Conservation (phyloP, 92 coral and sea anemone genomes). For the Chrysogorgia sp. region DNA sequence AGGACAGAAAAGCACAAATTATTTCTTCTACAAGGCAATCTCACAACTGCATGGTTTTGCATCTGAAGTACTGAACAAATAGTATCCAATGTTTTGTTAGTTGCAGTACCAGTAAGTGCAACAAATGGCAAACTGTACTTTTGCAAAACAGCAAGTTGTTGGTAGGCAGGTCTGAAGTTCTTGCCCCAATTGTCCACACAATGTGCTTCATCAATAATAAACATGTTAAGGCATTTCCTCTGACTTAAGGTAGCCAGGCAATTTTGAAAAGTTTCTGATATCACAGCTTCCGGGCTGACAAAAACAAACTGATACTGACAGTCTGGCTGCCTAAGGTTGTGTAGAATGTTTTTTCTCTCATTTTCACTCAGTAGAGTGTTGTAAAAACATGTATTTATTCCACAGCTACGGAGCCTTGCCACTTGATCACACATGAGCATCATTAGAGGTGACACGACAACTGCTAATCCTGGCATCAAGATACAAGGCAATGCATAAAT, state of each 20-base stretch:
- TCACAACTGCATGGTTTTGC: slow-evolving; percentile 11
- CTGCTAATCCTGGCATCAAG: slow-evolving; percentile 25
- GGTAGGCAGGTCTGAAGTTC: slow-evolving; percentile 46
- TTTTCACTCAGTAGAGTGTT: slow-evolving; percentile 18
- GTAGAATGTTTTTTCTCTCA: slow-evolving; percentile 43
- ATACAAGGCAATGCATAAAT: slow-evolving; percentile 37
- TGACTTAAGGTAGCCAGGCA: slow-evolving; percentile 8
- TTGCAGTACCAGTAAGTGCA: slow-evolving; percentile 52
- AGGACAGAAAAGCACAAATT: slow-evolving; percentile 33
- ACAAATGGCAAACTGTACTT: slow-evolving; percentile 18
- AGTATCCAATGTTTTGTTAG: slow-evolving; percentile 25
- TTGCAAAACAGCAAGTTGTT: slow-evolving; percentile 29
- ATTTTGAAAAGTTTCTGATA: slow-evolving; percentile 36
- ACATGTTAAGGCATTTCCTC: neutral
- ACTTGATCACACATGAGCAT: slow-evolving; percentile 47
- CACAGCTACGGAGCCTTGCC: slow-evolving; percentile 22
- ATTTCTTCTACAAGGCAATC: slow-evolving; percentile 41
- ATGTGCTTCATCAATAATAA: slow-evolving; percentile 37
- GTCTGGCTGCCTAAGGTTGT: slow-evolving; percentile 24
- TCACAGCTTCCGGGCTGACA: slow-evolving; percentile 46
- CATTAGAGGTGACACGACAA: slow-evolving; percentile 41
- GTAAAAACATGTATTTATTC: slow-evolving; percentile 42
- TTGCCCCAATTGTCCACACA: slow-evolving; percentile 49
- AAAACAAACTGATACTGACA: slow-evolving; percentile 48
- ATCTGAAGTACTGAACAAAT: slow-evolving; percentile 21